Conservation (phyloP, 2,113 vertebrate genomes). For the Ochotona curzoniae region DNA sequence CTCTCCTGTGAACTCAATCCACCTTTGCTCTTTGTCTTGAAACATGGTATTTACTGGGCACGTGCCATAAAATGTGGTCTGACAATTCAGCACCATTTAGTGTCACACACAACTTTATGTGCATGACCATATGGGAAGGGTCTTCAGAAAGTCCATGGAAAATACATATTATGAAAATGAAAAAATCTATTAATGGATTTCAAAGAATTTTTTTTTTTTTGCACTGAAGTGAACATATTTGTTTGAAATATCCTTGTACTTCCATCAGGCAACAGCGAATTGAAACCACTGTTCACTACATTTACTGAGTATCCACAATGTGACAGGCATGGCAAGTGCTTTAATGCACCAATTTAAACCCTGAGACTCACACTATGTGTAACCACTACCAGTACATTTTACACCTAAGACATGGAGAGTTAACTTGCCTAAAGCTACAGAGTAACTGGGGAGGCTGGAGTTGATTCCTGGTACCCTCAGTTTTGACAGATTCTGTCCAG, state of each 20-base stretch:
- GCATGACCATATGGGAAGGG: neutral
- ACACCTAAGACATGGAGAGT: neutral
- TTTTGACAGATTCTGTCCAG: neutral
- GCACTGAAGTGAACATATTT: no score
- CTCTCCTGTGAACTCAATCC: neutral
- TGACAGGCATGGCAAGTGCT: neutral
- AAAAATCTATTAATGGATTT: no score
- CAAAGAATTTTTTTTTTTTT: no score
- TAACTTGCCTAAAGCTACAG: neutral
- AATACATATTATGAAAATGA: no score
- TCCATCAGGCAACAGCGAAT: neutral
- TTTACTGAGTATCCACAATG: neutral
- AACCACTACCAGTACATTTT: neutral
- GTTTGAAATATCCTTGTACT: neutral
- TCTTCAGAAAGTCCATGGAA: no score
- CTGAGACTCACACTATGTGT: neutral
- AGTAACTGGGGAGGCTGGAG: neutral
- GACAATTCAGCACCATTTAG: no score
- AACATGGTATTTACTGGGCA: neutral
- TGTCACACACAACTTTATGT: neutral
- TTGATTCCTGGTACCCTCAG: neutral
- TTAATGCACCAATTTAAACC: neutral
- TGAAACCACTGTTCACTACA: accelerated
- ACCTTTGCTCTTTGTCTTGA: neutral
- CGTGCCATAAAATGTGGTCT: neutral